These are phyloP conservation scores for Drosophila auraria DNA, from an alignment of 1,140 invertebrate species.

Conservation along the genomic window DNA sequence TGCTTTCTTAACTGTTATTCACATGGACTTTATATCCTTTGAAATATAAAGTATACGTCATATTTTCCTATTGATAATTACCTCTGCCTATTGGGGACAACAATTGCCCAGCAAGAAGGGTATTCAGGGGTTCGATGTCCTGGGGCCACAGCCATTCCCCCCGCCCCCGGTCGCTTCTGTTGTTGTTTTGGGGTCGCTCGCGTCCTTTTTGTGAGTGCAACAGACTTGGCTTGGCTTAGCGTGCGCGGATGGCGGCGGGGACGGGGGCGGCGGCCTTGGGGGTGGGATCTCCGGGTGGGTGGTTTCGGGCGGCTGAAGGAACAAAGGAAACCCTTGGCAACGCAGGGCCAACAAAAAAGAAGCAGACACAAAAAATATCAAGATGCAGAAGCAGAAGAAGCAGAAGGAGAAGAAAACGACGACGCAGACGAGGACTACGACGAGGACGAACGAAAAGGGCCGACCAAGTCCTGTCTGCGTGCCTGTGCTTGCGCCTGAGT, in stretches of 20 bases:
- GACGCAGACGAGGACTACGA: constrained; percentile 26
- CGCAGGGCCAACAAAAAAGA: constrained; percentile 77
- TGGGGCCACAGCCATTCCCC: background rate
- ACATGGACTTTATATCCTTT: too few species aligned
- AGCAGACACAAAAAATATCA: constrained; percentile 57
- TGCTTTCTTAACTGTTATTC: background rate
- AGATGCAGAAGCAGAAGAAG: constrained; percentile 37
- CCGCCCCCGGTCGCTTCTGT: constrained; percentile 1
- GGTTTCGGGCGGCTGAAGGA: constrained; percentile 41
- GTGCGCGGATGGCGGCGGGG: background rate
- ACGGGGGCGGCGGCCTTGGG: background rate
- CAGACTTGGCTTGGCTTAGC: constrained; percentile 71
- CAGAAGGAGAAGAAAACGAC: constrained; percentile 29
- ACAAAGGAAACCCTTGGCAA: constrained; percentile 85
- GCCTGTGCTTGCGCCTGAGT: background rate
- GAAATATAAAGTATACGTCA: too few species aligned
- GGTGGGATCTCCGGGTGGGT: background rate
- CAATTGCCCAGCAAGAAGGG: background rate
- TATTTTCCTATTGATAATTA: too few species aligned
- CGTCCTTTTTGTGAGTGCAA: constrained; percentile 65
- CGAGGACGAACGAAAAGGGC: constrained; percentile 41
- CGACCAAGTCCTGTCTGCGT: constrained; percentile 32
- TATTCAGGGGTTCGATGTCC: constrained; percentile 27
- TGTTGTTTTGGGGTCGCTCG: constrained; percentile 53
- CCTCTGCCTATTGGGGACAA: too few species aligned